Evolutionary conservation across 1,140 invertebrate species (phyloP).

Genomic region (Cecropterus lyciades): DNA sequence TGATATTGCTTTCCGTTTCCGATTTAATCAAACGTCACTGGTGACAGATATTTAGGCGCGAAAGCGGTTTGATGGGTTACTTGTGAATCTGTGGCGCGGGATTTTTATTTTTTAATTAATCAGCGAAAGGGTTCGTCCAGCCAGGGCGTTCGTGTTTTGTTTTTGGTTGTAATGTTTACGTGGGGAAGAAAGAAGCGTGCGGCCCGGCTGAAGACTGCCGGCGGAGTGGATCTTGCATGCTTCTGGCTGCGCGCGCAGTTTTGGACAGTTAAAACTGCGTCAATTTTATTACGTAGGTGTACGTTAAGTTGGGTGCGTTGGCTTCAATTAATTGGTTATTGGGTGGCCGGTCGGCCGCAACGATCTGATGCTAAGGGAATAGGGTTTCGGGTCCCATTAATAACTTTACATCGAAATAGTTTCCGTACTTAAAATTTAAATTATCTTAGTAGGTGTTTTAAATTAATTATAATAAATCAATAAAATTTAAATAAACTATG

Average conservation of each 20-base stretch:
- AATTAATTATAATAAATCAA: no score
- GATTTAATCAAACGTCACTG: constrained; percentile 49
- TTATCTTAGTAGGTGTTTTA: no score
- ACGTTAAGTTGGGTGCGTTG: constrained; percentile 55
- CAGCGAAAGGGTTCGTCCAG: constrained; percentile 53
- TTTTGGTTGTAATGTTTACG: constrained; percentile 68
- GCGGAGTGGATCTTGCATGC: constrained; percentile 59
- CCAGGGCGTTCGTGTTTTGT: constrained; percentile 73
- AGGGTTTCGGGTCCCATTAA: not conserved
- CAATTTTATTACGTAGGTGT: constrained; percentile 79
- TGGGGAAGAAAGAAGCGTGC: constrained; percentile 59
- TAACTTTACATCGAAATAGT: not conserved
- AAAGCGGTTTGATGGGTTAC: constrained; percentile 48
- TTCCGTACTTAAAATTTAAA: no score
- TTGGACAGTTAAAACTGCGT: constrained; percentile 59
- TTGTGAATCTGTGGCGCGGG: constrained; percentile 36
- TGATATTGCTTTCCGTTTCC: constrained; percentile 65
- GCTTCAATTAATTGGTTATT: constrained; percentile 49
- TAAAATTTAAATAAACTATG: no score
- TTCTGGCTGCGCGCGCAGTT: constrained; percentile 66
- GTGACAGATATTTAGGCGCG: constrained; percentile 58
- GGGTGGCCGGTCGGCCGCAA: not conserved
- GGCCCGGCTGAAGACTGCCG: constrained; percentile 74
- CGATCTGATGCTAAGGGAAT: not conserved
- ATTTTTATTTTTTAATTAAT: constrained; percentile 45